Evolutionary conservation across 2,113 vertebrate genomes (phyloP).

Genomic region (Orthochromis indermauri): DNA sequence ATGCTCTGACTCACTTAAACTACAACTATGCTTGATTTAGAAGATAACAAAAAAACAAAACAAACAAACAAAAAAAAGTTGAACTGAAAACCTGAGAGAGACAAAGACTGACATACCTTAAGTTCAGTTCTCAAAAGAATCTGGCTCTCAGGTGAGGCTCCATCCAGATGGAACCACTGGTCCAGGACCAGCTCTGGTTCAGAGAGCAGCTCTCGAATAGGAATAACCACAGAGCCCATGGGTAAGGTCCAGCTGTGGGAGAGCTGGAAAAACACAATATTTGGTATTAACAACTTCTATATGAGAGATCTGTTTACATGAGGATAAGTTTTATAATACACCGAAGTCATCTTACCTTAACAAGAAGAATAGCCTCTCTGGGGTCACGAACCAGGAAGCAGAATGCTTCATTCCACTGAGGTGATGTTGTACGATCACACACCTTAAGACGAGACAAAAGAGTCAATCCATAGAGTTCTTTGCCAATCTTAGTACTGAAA

Average conservation of each 20-base stretch:
- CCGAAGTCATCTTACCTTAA: conserved; percentile 71
- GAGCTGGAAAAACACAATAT: conserved; percentile 44
- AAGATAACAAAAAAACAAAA: background rate
- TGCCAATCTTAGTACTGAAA: background rate
- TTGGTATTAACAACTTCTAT: background rate
- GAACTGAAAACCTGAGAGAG: background rate
- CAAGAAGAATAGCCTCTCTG: conserved; percentile 71
- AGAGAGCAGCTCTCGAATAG: conserved; percentile 76
- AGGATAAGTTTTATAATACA: background rate
- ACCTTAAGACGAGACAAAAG: conserved; percentile 58
- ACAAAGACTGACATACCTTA: conserved; percentile 62
- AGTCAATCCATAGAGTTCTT: background rate
- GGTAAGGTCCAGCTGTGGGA: conserved; percentile 69
- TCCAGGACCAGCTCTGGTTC: conserved; percentile 76
- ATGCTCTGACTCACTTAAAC: background rate
- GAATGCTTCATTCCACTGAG: conserved; percentile 82
- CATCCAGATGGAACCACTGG: conserved; percentile 77
- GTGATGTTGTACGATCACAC: conserved; percentile 69
- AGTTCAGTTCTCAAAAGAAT: conserved; percentile 81
- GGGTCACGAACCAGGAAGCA: conserved; percentile 80
- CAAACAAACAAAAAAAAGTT: background rate
- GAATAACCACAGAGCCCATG: conserved; percentile 76
- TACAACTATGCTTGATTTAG: background rate
- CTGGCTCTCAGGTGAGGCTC: conserved; percentile 72
- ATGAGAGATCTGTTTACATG: background rate